Conservation (phyloP, 2,113 vertebrate genomes). For the Maylandia zebra region DNA sequence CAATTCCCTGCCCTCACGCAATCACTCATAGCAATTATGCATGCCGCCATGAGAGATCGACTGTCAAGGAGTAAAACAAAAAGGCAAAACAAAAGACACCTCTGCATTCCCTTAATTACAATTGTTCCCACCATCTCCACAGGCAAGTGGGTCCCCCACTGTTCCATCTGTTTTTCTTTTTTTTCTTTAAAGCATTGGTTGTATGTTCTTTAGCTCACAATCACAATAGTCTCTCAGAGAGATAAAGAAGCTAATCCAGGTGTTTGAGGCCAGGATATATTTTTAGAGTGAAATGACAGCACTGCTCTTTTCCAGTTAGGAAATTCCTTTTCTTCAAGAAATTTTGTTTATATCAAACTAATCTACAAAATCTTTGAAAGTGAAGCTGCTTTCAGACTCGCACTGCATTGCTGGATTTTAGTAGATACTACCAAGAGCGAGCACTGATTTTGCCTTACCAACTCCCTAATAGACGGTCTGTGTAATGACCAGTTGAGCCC, state of each 20-base stretch:
- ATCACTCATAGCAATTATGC: conserved; percentile 65
- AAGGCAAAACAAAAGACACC: not conserved
- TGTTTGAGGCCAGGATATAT: not conserved
- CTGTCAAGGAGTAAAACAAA: conserved; percentile 4
- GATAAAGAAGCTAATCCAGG: not conserved
- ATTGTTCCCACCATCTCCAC: not conserved
- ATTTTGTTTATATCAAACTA: not conserved
- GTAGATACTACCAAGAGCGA: not conserved
- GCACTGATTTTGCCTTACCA: not conserved
- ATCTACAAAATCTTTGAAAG: not conserved
- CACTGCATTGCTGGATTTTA: not conserved
- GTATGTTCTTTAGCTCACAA: not conserved
- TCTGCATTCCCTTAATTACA: conserved; percentile 32
- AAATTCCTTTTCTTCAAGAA: not conserved
- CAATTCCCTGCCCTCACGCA: conserved; percentile 43
- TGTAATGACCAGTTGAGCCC: not conserved
- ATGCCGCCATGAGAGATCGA: conserved; percentile 4
- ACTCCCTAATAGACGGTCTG: not conserved
- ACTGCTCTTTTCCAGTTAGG: not conserved
- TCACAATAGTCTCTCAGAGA: not conserved
- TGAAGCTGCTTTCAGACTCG: not conserved
- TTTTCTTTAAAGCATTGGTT: not conserved
- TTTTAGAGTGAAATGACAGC: not conserved
- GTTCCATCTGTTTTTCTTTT: not conserved
- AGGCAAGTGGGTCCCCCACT: not conserved